These are phyloP conservation scores for Tetanocera ferruginea DNA, from an alignment of 2,888 invertebrate species.

Conservation along the genomic window DNA sequence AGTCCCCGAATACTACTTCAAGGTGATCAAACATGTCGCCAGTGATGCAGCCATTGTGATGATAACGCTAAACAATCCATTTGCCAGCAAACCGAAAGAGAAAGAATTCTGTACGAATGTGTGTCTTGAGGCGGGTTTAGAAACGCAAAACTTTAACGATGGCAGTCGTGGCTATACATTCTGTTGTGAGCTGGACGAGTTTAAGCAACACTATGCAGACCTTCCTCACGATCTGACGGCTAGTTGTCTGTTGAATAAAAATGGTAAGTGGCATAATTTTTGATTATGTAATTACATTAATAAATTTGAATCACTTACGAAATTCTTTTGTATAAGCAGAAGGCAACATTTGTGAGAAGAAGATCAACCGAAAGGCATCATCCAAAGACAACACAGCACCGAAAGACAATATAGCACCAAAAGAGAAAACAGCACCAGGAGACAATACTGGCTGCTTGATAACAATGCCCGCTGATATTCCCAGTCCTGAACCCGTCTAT, in stretches of 20 bases:
- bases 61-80: conserved; percentile 72
- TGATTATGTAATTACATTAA: too few relatives aligned
- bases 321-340: neutral
- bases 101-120: conserved; percentile 54
- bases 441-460: conserved; percentile 36
- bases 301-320: neutral
- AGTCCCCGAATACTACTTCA: conserved; percentile 71
- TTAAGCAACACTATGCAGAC: conserved; percentile 26
- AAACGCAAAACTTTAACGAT: conserved; percentile 46
- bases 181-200: conserved; percentile 53
- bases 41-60: conserved; percentile 70
- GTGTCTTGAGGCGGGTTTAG: conserved; percentile 48
- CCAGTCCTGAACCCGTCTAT: conserved; percentile 46
- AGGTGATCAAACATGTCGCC: conserved; percentile 68
- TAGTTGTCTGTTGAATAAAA: neutral
- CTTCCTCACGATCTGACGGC: neutral
- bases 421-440: neutral
- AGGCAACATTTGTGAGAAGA: neutral
- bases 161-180: conserved; percentile 54
- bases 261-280: neutral
- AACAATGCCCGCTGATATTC: conserved; percentile 42
- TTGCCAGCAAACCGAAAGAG: conserved; percentile 39
- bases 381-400: neutral
- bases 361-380: neutral
- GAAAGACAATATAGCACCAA: neutral